Percentiles rank a stretch among this genome's conserved stretches.
Evolutionary conservation across 2,888 invertebrate species (phyloP).

Genomic region (Hirtodrosophila histrioides): DNA sequence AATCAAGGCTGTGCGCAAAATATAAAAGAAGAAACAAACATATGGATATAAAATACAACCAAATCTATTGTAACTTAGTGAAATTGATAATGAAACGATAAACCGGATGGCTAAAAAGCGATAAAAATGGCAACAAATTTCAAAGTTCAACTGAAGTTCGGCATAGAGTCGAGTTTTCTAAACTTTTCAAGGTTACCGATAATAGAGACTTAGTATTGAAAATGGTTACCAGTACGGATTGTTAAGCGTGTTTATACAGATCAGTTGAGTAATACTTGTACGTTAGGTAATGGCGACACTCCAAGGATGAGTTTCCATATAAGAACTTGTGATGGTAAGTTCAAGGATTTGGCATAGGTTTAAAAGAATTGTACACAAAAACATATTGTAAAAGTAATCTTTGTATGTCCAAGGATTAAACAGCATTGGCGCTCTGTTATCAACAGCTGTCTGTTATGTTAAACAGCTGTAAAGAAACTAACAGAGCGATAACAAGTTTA

Average conservation of each 20-base stretch:
- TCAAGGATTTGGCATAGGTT: conserved; percentile 9
- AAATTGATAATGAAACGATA: conserved; percentile 13
- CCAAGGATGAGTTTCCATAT: not conserved
- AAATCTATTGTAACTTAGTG: conserved; percentile 23
- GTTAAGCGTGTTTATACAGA: conserved; percentile 29
- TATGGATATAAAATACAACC: conserved; percentile 25
- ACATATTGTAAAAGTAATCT: not conserved
- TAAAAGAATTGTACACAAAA: not conserved
- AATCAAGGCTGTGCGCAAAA: conserved; percentile 71
- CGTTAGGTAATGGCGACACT: not conserved
- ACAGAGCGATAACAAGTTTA: too few relatives aligned
- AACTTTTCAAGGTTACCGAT: conserved; percentile 10
- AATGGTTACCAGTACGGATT: not conserved
- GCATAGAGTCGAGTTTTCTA: conserved; percentile 11
- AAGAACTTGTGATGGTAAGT: conserved; percentile 34
- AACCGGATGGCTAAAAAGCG: not conserved
- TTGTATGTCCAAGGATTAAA: not conserved
- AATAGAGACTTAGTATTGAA: conserved; percentile 1
- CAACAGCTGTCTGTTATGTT: not conserved
- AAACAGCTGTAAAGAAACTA: too few relatives aligned
- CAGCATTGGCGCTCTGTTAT: conserved; percentile 2
- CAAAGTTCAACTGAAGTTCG: conserved; percentile 8
- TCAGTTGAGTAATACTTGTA: not conserved
- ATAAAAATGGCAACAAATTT: not conserved
- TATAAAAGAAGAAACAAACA: conserved; percentile 31